Evolutionary conservation across 2,888 invertebrate genomes (phyloP), one percentile per base, ranked within the genome.

Genomic region (Physocephala rufipes): DNA sequence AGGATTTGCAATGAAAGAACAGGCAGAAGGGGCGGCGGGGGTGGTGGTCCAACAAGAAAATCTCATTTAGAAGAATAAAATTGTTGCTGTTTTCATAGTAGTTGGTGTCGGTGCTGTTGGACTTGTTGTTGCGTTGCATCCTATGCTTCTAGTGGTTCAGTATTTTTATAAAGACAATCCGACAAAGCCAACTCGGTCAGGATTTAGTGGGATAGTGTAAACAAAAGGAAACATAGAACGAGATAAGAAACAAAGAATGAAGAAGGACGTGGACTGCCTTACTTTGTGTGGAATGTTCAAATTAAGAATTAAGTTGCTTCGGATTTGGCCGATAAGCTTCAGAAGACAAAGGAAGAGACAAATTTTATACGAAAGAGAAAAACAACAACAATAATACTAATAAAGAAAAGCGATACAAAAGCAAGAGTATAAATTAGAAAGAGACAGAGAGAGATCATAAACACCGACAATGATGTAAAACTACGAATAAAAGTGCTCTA

Each of bases 131-230:
- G 55, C 16, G 36, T 36, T 3, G 3, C 16, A 26, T 26, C 21
- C 26, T 30, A 30, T 47, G 47, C 63, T 58, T 24, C 2, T 24
- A 26, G 15, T 58, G 28, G 26, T 58, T 4, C 58, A 58, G 24
- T 16, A 9, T 53, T 26, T 26, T 26, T 26, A 58, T 26, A 63
- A 47, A 26, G 47, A 63, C 43, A 63, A 19, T 28, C 24, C 21
- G 47, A 12, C 13, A 28, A 63, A 26, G 36, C 4, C 80, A 74
- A 74, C 75, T 77, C 75, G 64, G 73, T 79, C 79, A 79, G 66
- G 76, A 76, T 73, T 78, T 76, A 78, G 75, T 75, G 79, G 70
- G 73, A 71, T 74, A 74, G 74, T 76, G 74, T 81, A 79, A 79
- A 71, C 59, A 78, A 74, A 74, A 74, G 75, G 73, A 68, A 61